Base-by-base conservation (phyloP, 2,113 vertebrate species). In the Mustelus asterias region DNA sequence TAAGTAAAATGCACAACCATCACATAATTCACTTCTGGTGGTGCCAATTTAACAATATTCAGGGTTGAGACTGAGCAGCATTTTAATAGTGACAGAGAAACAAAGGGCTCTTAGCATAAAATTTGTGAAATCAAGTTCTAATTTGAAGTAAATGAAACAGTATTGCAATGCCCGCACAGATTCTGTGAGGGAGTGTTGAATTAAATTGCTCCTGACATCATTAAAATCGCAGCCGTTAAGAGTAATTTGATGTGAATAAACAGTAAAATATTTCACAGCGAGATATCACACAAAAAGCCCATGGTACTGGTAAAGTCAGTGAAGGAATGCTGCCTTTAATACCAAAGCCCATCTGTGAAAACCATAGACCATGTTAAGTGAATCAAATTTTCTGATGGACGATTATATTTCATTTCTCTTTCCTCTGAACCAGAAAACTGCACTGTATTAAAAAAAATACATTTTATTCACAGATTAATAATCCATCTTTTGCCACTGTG, bases 71-170 rank as follows among this genome's bases (percentile, higher is more conserved):
- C 37, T 72, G 94, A 95, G 94, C 94, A 76, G 67, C 41, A 95
- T 54, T 95, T 95, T 72, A 95, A 95, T 95, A 48, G 44, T 29
- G 41, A 95, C 94, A 76, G 63, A 72, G 94, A 95, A 95, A 95
- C 94, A 95, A 95, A 72, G 69, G 41, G 67, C 94, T 94, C 41
- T 95, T 76, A 95, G 94, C 94, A 95, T 95, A 72, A 95, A 95
- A 95, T 95, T 95, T 95, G 69, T 95, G 94, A 95, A 95, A 95
- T 95, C 94, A 95, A 95, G 44, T 72, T 95, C 94, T 95, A 95
- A 95, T 95, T 95, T 95, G 94, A 33, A 95, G 94, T 95, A 72
- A 95, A 95, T 95, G 69, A 95, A 95, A 95, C 94, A 95, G 94
- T 95, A 95, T 95, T 95, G 69, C 94, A 72, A 33, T 76, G 67